phyloP scores from a whole-genome alignment of 2,888 invertebrate species.

The Andrena minutula region DNA sequence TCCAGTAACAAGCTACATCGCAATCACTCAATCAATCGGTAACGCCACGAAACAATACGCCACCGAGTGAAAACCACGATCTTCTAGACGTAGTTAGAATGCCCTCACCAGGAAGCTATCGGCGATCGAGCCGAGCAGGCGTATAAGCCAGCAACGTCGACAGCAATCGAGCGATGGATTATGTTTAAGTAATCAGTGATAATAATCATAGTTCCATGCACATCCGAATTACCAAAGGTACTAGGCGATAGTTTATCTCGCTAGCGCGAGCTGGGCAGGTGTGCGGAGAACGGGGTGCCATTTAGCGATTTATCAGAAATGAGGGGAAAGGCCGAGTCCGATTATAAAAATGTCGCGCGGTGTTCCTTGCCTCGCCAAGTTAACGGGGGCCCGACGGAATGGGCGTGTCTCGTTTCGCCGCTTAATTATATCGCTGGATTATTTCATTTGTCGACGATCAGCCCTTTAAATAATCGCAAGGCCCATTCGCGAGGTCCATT shows the following conservation, averaged over 20 bases:
- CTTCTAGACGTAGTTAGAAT: not conserved
- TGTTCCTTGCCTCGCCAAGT: conserved; percentile 6
- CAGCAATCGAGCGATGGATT: conserved; percentile 50
- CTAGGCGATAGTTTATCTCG: conserved; percentile 68
- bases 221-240: conserved; percentile 83
- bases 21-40: conserved; percentile 18
- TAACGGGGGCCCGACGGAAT: conserved; percentile 7
- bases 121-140: conserved; percentile 20
- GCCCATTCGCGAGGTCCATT: not conserved
- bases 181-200: conserved; percentile 79
- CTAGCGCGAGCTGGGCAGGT: conserved; percentile 50
- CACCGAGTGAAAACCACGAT: not conserved
- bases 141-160: conserved; percentile 13
- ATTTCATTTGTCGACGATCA: conserved; percentile 15
- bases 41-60: not conserved
- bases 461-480: not conserved
- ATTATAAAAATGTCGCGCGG: conserved; percentile 18
- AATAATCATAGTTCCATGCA: conserved; percentile 84
- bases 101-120: conserved; percentile 25
- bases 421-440: conserved; percentile 46
- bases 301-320: conserved; percentile 23
- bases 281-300: conserved; percentile 37
- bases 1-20: conserved; percentile 1
- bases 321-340: not conserved
- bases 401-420: conserved; percentile 10